Evolutionary conservation across 1,140 invertebrate genomes (phyloP).

Genomic region (Reticulitermes speratus): DNA sequence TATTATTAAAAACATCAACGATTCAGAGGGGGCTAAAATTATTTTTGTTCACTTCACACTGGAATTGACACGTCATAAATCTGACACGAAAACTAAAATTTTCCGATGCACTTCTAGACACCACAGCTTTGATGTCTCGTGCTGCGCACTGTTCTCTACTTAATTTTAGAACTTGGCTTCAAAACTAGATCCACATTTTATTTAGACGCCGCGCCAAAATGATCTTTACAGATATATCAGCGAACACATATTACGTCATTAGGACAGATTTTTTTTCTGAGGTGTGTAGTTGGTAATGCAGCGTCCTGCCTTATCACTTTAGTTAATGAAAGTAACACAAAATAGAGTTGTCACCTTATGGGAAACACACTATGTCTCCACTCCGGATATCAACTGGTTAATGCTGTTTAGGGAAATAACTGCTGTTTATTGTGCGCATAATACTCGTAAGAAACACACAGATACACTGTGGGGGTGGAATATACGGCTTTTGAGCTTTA

Average conservation of each 20-base stretch:
- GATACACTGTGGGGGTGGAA: no score
- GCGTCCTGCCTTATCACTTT: not conserved
- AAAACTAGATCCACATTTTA: not conserved
- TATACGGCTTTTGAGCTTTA: no score
- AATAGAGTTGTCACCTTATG: no score
- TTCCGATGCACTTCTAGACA: not conserved
- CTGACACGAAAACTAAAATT: not conserved
- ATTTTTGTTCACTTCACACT: not conserved
- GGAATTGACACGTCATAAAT: not conserved
- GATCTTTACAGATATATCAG: not conserved
- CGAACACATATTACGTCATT: not conserved
- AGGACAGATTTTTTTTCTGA: not conserved
- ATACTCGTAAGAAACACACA: no score
- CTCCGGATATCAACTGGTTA: no score
- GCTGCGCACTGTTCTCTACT: not conserved
- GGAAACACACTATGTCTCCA: no score
- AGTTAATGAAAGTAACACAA: no score
- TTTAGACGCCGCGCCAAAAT: not conserved
- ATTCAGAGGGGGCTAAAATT: not conserved
- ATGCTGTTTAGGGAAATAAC: no score
- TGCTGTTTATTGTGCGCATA: no score
- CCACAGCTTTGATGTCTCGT: not conserved
- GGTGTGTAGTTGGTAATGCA: not conserved
- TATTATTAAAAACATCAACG: not conserved
- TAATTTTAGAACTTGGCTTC: slow-evolving; percentile 8